Evolutionary conservation across 2,888 invertebrate genomes (phyloP).

Genomic region (Seira sanloemensis): DNA sequence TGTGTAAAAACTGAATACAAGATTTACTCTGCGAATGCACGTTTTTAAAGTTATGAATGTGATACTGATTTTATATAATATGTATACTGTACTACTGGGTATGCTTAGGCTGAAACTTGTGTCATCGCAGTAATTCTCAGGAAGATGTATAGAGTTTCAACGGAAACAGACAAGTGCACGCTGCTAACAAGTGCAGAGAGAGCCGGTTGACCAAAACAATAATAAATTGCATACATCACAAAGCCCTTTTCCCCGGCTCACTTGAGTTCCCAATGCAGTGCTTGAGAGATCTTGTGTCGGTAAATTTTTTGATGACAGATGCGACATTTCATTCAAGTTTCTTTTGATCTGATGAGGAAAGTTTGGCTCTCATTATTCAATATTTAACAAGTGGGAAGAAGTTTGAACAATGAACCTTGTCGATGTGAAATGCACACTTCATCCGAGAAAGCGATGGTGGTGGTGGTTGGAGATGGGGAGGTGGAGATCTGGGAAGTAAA

Average conservation of each 20-base stretch:
- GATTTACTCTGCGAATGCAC: too few species aligned
- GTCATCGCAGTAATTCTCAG: too few species aligned
- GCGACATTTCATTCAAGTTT: constrained; percentile 64
- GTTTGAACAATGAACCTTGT: background rate
- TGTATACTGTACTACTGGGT: too few species aligned
- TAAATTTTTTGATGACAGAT: constrained; percentile 61
- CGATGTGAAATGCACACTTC: background rate
- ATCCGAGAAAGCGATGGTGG: background rate
- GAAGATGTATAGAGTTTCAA: too few species aligned
- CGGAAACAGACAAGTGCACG: too few species aligned
- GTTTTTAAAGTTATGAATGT: too few species aligned
- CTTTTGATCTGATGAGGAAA: constrained; percentile 61
- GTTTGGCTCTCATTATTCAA: background rate
- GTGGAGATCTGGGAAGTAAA: constrained; percentile 15
- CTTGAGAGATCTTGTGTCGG: constrained; percentile 29
- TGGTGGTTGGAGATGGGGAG: background rate
- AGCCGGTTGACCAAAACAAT: background rate
- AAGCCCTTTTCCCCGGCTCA: background rate
- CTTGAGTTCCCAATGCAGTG: background rate
- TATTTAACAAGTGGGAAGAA: constrained; percentile 7
- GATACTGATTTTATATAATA: too few species aligned
- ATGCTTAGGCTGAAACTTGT: too few species aligned
- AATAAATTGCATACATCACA: background rate
- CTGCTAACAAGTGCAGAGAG: too few species aligned
- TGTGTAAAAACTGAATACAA: too few species aligned